These are phyloP conservation scores for Apostichopus leukothele DNA, from an alignment of 53 echinoderm and acorn worm species.

Conservation along the genomic window DNA sequence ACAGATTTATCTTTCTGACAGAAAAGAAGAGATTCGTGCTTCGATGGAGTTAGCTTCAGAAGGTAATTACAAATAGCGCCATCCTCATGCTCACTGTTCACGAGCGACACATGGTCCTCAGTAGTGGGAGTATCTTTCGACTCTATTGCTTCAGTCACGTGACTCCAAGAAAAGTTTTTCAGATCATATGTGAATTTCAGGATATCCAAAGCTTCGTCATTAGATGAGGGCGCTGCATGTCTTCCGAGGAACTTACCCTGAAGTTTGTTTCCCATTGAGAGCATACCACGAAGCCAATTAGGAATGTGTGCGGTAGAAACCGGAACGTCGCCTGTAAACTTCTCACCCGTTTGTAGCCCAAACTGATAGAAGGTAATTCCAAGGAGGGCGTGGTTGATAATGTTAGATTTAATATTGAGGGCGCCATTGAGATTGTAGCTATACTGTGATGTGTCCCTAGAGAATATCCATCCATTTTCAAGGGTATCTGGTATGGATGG, in stretches of 20 bases:
- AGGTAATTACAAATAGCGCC: background rate
- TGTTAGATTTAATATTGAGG: background rate
- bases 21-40: conserved; percentile 21
- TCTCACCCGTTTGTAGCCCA: conserved; percentile 7
- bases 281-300: conserved; percentile 35
- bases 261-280: conserved; percentile 14
- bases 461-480: conserved; percentile 15
- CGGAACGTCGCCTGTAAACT: conserved; percentile 3
- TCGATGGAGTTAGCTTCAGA: background rate
- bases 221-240: background rate
- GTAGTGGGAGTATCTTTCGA: background rate
- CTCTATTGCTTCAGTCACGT: background rate
- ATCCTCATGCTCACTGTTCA: background rate
- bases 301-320: background rate
- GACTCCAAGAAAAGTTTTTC: conserved; percentile 3
- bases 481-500: conserved; percentile 15
- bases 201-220: conserved; percentile 22
- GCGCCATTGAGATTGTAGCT: conserved; percentile 5
- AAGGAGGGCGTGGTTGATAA: conserved; percentile 40
- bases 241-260: background rate
- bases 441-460: conserved; percentile 13
- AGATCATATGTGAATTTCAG: background rate
- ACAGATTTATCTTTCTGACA: background rate
- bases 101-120: background rate
- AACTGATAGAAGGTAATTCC: conserved; percentile 39